phyloP scores from a whole-genome alignment of 2,113 vertebrate species.

The Mionectes macconnelli region DNA sequence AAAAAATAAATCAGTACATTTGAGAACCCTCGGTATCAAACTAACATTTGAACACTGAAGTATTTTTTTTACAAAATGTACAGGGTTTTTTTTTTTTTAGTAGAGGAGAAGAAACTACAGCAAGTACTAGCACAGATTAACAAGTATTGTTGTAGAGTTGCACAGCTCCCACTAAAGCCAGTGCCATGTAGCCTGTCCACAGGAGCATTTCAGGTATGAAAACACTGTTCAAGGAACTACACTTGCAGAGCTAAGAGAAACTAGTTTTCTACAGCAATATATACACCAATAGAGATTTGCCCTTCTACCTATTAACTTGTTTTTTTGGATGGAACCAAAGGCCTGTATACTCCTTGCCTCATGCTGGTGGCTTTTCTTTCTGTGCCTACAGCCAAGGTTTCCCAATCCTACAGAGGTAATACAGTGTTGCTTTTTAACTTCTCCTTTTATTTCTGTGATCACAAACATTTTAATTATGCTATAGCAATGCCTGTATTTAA shows the following conservation, averaged over 20 bases:
- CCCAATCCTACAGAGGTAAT: neutral
- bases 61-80: neutral
- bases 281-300: neutral
- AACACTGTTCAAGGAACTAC: neutral
- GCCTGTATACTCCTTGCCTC: neutral
- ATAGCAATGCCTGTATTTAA: slow-evolving; percentile 38
- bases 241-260: neutral
- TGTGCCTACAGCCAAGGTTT: neutral
- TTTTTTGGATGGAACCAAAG: slow-evolving; percentile 1
- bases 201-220: neutral
- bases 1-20: too few relatives aligned
- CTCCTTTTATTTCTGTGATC: slow-evolving; percentile 40
- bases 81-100: neutral
- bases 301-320: neutral
- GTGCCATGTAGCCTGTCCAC: neutral
- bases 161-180: neutral
- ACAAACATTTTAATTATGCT: slow-evolving; percentile 57
- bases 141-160: neutral
- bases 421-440: slow-evolving; percentile 16
- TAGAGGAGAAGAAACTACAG: neutral
- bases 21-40: neutral
- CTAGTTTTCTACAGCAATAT: neutral
- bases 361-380: slow-evolving; percentile 35
- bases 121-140: neutral
- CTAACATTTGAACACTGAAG: neutral